Conservation (phyloP, 1,140 invertebrate species). For the Geopemphigus sp. region DNA sequence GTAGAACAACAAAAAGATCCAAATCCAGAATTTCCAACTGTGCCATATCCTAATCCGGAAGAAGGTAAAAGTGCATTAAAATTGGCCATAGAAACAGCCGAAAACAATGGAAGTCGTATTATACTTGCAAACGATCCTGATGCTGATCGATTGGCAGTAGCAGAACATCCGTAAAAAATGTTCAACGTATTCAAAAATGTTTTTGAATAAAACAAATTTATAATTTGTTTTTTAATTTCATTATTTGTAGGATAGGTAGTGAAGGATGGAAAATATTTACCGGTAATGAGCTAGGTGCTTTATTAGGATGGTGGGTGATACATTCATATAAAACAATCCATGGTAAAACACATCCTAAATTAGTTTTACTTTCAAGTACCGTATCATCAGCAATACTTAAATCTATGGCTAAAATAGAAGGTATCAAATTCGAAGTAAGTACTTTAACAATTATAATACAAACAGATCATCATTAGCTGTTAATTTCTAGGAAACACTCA, state of each 20-base stretch:
- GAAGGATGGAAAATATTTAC: constrained; percentile 87
- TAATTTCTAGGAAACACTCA: constrained; percentile 79
- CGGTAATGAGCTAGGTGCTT: constrained; percentile 92
- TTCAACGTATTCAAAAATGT: background rate
- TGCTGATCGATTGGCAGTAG: constrained; percentile 92
- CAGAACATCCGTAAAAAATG: constrained; percentile 64
- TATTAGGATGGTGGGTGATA: constrained; percentile 94
- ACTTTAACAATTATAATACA: constrained; percentile 34
- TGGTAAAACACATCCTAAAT: constrained; percentile 55
- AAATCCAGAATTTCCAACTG: constrained; percentile 95
- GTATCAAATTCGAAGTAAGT: constrained; percentile 74
- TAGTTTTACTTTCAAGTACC: constrained; percentile 71
- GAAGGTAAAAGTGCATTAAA: constrained; percentile 87
- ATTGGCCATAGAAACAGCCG: constrained; percentile 81
- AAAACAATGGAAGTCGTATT: constrained; percentile 66
- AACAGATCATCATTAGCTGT: background rate
- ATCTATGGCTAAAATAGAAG: constrained; percentile 78
- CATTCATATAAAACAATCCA: constrained; percentile 60
- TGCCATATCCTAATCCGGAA: constrained; percentile 97
- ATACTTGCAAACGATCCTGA: constrained; percentile 98
- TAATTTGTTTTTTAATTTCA: no score
- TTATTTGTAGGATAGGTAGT: constrained; percentile 41
- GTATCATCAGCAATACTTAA: constrained; percentile 96
- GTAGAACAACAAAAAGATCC: constrained; percentile 84
- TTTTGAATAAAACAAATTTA: background rate